Conservation (phyloP, 2,113 vertebrate species). For the Proterorhinus semilunaris region DNA sequence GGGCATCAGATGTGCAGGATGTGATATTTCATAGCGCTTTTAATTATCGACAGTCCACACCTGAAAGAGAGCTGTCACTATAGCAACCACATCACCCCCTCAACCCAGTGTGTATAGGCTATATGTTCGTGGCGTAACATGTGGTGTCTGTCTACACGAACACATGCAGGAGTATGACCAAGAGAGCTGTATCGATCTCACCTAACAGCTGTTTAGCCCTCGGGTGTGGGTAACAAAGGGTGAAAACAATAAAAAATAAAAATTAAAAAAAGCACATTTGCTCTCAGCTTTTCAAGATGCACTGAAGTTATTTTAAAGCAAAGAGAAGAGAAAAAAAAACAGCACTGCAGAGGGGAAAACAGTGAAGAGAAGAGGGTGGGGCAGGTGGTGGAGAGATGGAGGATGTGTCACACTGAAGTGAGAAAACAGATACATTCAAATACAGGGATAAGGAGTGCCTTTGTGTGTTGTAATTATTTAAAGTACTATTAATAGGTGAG, state of each 20-base stretch:
- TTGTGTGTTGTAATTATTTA: no score
- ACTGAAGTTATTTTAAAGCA: conserved; percentile 58
- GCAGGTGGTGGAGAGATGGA: conserved; percentile 12
- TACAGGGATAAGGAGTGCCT: not conserved
- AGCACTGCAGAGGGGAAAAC: conserved; percentile 49
- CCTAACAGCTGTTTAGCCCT: conserved; percentile 54
- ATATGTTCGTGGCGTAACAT: conserved; percentile 4
- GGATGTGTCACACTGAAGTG: conserved; percentile 24
- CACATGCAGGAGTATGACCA: conserved; percentile 41
- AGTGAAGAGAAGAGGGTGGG: conserved; percentile 31
- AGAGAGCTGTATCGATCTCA: conserved; percentile 54
- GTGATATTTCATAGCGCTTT: conserved; percentile 54
- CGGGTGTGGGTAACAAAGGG: conserved; percentile 20
- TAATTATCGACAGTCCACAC: conserved; percentile 63
- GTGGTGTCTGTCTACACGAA: conserved; percentile 22
- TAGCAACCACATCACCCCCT: conserved; percentile 64
- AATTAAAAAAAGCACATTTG: no score
- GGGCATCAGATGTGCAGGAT: conserved; percentile 49
- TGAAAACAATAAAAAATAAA: conserved; percentile 49
- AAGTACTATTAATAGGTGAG: not conserved
- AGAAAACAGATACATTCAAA: conserved; percentile 12
- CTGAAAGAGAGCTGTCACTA: conserved; percentile 75
- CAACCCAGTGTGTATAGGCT: conserved; percentile 10
- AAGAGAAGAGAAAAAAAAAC: conserved; percentile 26
- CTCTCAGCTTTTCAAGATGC: conserved; percentile 63